These are phyloP conservation scores for Chrysolina americana DNA, from an alignment of 2,888 invertebrate species.

Conservation along the genomic window DNA sequence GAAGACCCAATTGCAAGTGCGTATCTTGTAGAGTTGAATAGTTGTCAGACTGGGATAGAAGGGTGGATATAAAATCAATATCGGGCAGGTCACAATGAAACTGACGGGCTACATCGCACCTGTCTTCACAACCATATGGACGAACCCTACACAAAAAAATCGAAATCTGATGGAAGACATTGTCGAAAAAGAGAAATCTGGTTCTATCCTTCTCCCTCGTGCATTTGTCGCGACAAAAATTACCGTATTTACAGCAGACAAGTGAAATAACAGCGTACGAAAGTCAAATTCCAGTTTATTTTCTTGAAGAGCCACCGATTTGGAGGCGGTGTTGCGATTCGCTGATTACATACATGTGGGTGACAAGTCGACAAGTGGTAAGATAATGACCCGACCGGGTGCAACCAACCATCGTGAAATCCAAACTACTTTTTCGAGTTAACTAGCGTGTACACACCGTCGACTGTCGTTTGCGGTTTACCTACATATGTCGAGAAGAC, in stretches of 20 bases:
- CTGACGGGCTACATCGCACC: too few species aligned
- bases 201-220: not conserved
- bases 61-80: too few species aligned
- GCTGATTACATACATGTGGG: slow-evolving; percentile 46
- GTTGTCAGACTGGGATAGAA: too few species aligned
- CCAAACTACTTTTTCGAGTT: slow-evolving; percentile 39
- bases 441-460: slow-evolving; percentile 29
- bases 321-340: slow-evolving; percentile 49
- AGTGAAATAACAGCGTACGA: slow-evolving; percentile 40
- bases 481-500: slow-evolving; percentile 27
- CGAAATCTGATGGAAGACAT: too few species aligned
- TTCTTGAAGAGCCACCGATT: slow-evolving; percentile 44
- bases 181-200: too few species aligned
- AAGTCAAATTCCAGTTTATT: slow-evolving; percentile 48
- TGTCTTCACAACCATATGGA: too few species aligned
- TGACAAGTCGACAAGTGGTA: slow-evolving; percentile 56
- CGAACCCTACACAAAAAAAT: too few species aligned
- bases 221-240: not conserved
- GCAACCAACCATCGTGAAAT: slow-evolving; percentile 51
- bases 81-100: too few species aligned
- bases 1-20: too few species aligned
- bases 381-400: slow-evolving; percentile 54
- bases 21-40: too few species aligned
- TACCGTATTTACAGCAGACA: slow-evolving; percentile 27
- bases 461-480: slow-evolving; percentile 8